A percentile compares a stretch with the other conserved stretches of the same genome.
Conservation (phyloP, 2,888 invertebrate species). For the Herminia tarsipennalis region DNA sequence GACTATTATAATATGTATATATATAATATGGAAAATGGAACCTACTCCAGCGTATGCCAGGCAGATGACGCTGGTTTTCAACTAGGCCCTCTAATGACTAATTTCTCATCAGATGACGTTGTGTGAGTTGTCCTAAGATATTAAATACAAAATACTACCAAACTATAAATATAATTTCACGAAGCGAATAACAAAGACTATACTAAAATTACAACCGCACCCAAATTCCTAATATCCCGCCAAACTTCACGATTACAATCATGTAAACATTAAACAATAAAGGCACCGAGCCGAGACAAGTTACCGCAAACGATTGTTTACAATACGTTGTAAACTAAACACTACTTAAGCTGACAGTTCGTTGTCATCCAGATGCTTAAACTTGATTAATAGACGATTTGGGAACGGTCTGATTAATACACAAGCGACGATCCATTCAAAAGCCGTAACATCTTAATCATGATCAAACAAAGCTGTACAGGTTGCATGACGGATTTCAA, state of each 20-base stretch:
- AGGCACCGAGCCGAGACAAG: slow-evolving; percentile 64
- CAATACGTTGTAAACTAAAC: slow-evolving; percentile 74
- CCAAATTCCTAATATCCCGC: slow-evolving; percentile 24
- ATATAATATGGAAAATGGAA: no score
- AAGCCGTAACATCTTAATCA: slow-evolving; percentile 69
- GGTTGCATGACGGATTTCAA: slow-evolving; percentile 57
- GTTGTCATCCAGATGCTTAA: slow-evolving; percentile 82
- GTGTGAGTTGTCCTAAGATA: no score
- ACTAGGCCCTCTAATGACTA: no score
- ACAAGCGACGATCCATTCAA: slow-evolving; percentile 64
- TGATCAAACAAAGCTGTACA: slow-evolving; percentile 67
- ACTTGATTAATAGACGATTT: slow-evolving; percentile 83
- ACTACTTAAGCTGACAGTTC: slow-evolving; percentile 81
- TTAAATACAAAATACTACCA: background rate
- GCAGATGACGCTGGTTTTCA: no score
- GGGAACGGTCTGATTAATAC: slow-evolving; percentile 76
- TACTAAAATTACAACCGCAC: slow-evolving; percentile 11
- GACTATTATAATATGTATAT: no score
- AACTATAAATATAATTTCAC: background rate
- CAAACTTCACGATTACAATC: slow-evolving; percentile 59
- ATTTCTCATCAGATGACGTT: no score
- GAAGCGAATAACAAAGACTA: background rate
- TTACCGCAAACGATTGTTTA: slow-evolving; percentile 77
- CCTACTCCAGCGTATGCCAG: no score
- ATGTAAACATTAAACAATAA: slow-evolving; percentile 75